phyloP scores from a whole-genome alignment of 1,140 invertebrate genomes.

The Meteorus sp. region DNA sequence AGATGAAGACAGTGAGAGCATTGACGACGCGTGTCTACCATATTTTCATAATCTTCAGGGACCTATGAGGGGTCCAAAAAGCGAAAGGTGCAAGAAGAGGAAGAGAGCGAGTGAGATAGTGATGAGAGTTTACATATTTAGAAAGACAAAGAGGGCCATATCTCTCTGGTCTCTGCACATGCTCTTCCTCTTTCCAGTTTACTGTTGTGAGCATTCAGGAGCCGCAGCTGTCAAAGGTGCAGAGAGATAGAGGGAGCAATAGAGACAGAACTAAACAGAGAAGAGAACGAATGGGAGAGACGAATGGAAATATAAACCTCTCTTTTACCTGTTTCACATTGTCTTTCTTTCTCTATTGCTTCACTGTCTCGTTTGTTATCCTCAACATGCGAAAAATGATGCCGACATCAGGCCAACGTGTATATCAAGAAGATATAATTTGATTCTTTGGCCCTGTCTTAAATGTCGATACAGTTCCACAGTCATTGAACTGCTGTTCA shows the following conservation, averaged over 20 bases:
- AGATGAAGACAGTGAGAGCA: conserved; percentile 5
- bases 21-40: conserved; percentile 8
- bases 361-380: neutral
- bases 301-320: neutral
- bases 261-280: neutral
- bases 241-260: neutral
- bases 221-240: conserved; percentile 28
- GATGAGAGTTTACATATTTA: no score
- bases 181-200: conserved; percentile 18
- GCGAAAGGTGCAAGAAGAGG: conserved; percentile 17
- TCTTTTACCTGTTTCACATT: neutral
- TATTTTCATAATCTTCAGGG: conserved; percentile 19
- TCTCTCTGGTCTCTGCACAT: conserved; percentile 28
- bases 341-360: neutral
- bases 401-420: conserved; percentile 13
- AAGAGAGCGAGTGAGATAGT: conserved; percentile 21
- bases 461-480: conserved; percentile 4
- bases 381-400: neutral
- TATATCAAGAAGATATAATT: neutral
- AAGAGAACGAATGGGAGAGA: neutral
- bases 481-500: neutral
- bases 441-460: neutral
- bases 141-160: conserved; percentile 23
- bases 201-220: conserved; percentile 33
- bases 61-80: conserved; percentile 28